phyloP scores from a whole-genome alignment of 2,113 vertebrate genomes.

The Sinocyclocheilus anophthalmus region DNA sequence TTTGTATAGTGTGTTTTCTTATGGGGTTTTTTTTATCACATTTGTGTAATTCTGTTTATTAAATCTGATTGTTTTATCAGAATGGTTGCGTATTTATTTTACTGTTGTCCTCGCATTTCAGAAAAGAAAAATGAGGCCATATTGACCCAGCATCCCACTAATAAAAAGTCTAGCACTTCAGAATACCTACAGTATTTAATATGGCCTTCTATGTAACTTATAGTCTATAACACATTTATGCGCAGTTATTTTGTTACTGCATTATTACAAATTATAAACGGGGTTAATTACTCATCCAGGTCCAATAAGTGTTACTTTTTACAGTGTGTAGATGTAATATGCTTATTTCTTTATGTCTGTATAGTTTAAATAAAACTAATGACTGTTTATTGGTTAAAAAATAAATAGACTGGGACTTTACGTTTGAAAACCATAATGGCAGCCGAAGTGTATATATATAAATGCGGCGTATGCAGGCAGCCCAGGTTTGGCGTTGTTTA shows the following conservation, averaged over 20 bases:
- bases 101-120: not conserved
- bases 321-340: not conserved
- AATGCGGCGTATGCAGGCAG: not conserved
- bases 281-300: not conserved
- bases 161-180: not conserved
- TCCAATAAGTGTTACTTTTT: not conserved
- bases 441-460: not conserved
- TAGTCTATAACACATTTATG: not conserved
- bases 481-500: too few relatives aligned
- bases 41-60: constrained; percentile 51
- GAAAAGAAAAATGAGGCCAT: not conserved
- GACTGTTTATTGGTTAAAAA: not conserved
- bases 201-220: too few relatives aligned
- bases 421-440: constrained; percentile 11
- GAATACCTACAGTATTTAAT: not conserved
- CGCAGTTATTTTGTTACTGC: not conserved
- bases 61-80: constrained; percentile 47
- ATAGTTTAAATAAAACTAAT: not conserved
- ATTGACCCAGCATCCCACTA: not conserved
- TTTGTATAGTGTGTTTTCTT: constrained; percentile 35
- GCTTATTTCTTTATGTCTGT: not conserved
- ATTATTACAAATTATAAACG: not conserved
- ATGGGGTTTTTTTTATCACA: constrained; percentile 2
- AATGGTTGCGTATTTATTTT: not conserved
- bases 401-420: not conserved